These are phyloP conservation scores for Bombus consobrinus DNA, from an alignment of 1,140 invertebrate genomes.

Conservation along the genomic window DNA sequence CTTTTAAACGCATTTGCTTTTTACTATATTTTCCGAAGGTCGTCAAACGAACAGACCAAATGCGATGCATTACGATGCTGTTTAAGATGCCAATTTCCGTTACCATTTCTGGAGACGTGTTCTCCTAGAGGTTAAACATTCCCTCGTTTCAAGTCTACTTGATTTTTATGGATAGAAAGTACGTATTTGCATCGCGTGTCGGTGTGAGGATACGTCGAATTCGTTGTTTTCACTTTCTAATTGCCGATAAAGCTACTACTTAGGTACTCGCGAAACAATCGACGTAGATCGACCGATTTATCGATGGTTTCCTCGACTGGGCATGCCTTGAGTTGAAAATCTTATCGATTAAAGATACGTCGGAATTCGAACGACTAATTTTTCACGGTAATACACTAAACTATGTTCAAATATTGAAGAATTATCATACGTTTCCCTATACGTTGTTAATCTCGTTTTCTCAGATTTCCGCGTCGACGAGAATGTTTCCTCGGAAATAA, in stretches of 20 bases:
- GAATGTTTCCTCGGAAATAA: background rate
- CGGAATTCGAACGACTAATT: background rate
- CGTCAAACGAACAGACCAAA: background rate
- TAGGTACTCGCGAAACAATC: background rate
- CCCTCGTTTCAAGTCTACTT: background rate
- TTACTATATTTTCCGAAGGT: background rate
- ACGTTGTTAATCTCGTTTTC: background rate
- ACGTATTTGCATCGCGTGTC: constrained; percentile 26
- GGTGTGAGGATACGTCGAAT: background rate
- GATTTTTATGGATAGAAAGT: constrained; percentile 16
- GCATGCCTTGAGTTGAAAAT: background rate
- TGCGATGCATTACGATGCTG: background rate
- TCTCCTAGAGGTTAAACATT: background rate
- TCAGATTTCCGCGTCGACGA: background rate
- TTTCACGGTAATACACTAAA: background rate
- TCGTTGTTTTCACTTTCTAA: constrained; percentile 37
- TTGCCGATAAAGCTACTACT: background rate
- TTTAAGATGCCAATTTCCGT: background rate
- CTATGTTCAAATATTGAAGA: background rate
- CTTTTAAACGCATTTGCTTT: background rate
- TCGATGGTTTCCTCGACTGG: background rate
- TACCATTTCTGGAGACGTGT: background rate
- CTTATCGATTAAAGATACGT: background rate
- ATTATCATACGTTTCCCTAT: background rate
- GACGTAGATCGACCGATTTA: background rate